Percentiles rank a stretch among this genome's conserved stretches.
These are phyloP conservation scores for Chrysaora quinquecirrha DNA, from an alignment of 30 jellyfish, hydroid and myxozoan genomes.

Conservation along the genomic window DNA sequence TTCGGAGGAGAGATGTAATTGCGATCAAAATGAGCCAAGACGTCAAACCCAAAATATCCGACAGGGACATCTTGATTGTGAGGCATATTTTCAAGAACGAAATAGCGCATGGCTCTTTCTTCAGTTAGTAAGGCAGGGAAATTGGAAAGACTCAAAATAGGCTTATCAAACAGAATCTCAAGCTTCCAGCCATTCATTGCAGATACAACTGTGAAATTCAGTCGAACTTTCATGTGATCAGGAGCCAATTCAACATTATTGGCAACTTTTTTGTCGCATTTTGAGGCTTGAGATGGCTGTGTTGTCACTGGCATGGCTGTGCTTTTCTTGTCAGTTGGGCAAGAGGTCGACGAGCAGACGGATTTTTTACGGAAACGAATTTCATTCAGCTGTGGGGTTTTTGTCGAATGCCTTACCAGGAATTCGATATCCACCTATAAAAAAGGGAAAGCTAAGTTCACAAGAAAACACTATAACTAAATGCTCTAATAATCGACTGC, in stretches of 20 bases:
- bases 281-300: no score
- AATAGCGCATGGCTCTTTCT: neutral
- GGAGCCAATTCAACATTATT: no score
- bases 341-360: neutral
- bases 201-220: slow-evolving; percentile 19
- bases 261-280: no score
- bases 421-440: neutral
- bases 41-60: neutral
- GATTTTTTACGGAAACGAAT: neutral
- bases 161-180: slow-evolving; percentile 40
- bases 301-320: neutral
- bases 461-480: no score
- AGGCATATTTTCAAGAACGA: slow-evolving; percentile 1
- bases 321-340: neutral
- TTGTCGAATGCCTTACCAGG: neutral
- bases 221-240: neutral
- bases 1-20: neutral
- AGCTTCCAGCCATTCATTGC: slow-evolving; percentile 26
- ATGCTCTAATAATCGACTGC: no score
- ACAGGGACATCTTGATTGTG: neutral
- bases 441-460: no score
- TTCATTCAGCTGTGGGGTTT: neutral
- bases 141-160: neutral
- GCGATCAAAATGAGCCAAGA: slow-evolving; percentile 11
- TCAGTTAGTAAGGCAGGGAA: slow-evolving; percentile 8